A percentile compares a stretch with the other conserved stretches of the same genome.
Evolutionary conservation across 2,888 invertebrate genomes (phyloP).

Genomic region (Netelia inedita): DNA sequence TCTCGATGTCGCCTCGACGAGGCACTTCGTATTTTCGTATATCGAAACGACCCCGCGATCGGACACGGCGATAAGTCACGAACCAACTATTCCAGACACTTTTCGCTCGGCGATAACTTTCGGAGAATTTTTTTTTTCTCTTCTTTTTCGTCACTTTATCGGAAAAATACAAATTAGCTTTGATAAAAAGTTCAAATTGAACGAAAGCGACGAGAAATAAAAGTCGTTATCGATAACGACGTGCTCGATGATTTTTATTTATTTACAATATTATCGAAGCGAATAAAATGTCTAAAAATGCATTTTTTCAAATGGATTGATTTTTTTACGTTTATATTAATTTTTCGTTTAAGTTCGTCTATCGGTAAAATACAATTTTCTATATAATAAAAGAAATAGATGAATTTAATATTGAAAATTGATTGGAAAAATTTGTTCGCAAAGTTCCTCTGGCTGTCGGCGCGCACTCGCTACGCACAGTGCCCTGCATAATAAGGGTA

Average conservation of each 20-base stretch:
- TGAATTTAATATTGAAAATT: not conserved
- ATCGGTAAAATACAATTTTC: no score
- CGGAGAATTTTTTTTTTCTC: no score
- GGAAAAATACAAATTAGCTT: slow-evolving; percentile 4
- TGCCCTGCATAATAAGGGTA: slow-evolving; percentile 40
- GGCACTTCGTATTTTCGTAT: slow-evolving; percentile 22
- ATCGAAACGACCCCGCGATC: slow-evolving; percentile 36
- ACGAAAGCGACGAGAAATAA: no score
- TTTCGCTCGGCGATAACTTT: not conserved
- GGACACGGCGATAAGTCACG: slow-evolving; percentile 12
- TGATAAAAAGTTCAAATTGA: not conserved
- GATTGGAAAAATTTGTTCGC: slow-evolving; percentile 36
- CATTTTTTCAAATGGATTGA: no score
- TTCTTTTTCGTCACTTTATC: not conserved
- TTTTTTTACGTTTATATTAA: no score
- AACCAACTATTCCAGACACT: slow-evolving; percentile 12
- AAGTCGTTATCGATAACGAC: no score
- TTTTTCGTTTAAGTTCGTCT: no score
- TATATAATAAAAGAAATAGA: not conserved
- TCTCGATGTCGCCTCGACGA: slow-evolving; percentile 22
- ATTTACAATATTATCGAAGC: no score
- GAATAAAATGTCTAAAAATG: no score
- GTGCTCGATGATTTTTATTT: no score
- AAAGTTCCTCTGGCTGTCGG: slow-evolving; percentile 6
- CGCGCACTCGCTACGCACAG: slow-evolving; percentile 13